A percentile compares a stretch with the other conserved stretches of the same genome.
Evolutionary conservation across 2,113 vertebrate genomes (phyloP).

Genomic region (Bos javanicus): DNA sequence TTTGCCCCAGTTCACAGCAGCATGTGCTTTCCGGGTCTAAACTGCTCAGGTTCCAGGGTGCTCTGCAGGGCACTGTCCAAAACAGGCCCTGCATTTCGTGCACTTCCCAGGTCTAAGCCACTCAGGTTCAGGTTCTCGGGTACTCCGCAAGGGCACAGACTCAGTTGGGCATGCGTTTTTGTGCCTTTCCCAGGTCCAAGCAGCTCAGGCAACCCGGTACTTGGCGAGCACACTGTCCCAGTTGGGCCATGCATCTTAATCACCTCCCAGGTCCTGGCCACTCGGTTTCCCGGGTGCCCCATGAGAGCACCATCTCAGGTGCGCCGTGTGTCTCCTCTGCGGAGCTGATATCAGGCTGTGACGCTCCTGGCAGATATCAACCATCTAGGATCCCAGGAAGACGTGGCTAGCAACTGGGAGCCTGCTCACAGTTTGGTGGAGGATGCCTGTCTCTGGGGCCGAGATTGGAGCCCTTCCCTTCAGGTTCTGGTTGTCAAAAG

Average conservation of each 20-base stretch:
- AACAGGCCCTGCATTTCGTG: not conserved
- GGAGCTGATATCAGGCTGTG: not conserved
- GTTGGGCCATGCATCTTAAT: not conserved
- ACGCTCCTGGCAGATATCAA: not conserved
- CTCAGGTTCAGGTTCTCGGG: not conserved
- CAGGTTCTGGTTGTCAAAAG: too few relatives aligned
- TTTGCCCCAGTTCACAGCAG: not conserved
- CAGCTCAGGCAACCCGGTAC: not conserved
- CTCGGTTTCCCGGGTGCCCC: accelerated
- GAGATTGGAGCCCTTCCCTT: too few relatives aligned
- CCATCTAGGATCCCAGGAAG: not conserved
- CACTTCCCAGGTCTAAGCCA: not conserved
- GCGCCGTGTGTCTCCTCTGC: not conserved
- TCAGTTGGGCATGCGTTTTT: accelerated
- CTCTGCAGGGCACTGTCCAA: not conserved
- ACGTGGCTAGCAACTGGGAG: not conserved
- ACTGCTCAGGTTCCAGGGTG: not conserved
- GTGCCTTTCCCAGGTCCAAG: not conserved
- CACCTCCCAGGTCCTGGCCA: not conserved
- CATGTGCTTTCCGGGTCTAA: not conserved
- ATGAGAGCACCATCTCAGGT: not conserved
- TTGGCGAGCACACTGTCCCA: not conserved
- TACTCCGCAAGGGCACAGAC: not conserved
- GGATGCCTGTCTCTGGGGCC: too few relatives aligned
- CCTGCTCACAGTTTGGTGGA: too few relatives aligned